Evolutionary conservation across 2,113 vertebrate species (phyloP), one percentile per base, ranked within the genome.

Genomic region (Tragelaphus buxtoni): DNA sequence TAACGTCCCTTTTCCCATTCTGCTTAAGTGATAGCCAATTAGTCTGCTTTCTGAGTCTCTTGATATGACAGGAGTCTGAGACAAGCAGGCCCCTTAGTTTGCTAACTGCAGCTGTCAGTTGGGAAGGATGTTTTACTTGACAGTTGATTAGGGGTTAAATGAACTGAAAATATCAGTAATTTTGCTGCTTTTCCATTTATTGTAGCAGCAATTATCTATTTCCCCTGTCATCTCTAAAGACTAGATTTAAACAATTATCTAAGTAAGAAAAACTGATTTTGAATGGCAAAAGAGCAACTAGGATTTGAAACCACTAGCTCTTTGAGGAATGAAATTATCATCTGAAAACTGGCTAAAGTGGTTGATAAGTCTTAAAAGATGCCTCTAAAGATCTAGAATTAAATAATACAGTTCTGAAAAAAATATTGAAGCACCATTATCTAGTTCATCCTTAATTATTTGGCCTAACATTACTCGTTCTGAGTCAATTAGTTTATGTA

Each of bases 91-190:
- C 55, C 32, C 96, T 97, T 86, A 58, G 79, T 97, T 98, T 98
- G 87, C 94, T 98, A 95, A 98, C 93, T 86, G 88, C 96, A 63
- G 61, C 91, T 98, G 98, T 98, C 98, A 98, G 90, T 92, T 98
- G 97, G 96, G 97, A 98, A 98, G 94, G 98, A 95, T 97, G 97
- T 97, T 98, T 98, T 97, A 94, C 96, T 97, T 98, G 98, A 97
- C 96, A 98, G 94, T 84, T 98, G 96, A 98, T 98, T 99, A 98
- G 97, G 98, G 97, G 96, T 98, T 98, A 99, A 99, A 99, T 98
- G 98, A 98, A 86, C 97, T 98, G 98, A 97, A 98, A 97, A 98
- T 98, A 98, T 97, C 47, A 51, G 86, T 98, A 97, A 93, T 98
- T 98, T 98, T 98, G 58, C 92, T 98, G 81, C 96, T 96, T 98